Base-by-base conservation (phyloP, 2,888 invertebrate genomes). In the Ophraella communa region DNA sequence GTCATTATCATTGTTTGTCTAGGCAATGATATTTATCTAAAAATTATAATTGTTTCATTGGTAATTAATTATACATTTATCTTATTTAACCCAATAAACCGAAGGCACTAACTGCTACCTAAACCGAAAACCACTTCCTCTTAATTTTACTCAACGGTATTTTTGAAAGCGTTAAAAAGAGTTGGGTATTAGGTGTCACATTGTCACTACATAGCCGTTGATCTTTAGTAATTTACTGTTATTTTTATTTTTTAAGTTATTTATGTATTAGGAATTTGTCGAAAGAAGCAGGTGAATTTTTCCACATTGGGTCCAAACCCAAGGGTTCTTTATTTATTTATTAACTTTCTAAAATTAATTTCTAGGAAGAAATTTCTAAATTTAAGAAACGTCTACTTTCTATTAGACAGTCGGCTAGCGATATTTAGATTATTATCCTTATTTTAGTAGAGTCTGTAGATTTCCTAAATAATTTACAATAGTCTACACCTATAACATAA, bases 241-340 rank as follows among this genome's bases (percentile, higher is more conserved):
- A 44, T 42, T 55, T 54, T 35, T 24, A 24, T 23, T 55, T 53
- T 35, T 35, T 33, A 10, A 11, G 4, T 53, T 21, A 53, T 53
- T 53, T 55, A 44, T 24, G 27, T 5, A n/a, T 27, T 10, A 18
- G 10, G 18, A 44, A 27, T 27, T 51, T 51, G 27, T 51, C 27
- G 27, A 44, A 55, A 44, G 14, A 24, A 44, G 53, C 55, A 55
- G 55, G 55, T 55, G 55, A 55, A 44, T 27, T 24, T 55, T 7
- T 24, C 17, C 42, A 27, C 24, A 14, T 10, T 42, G 18, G 23
- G n/a, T 44, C 17, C 2, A 14, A 17, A 21, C 23, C 2, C 3
- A 10, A 44, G 44, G 44, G 55, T 55, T 42, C 17, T 44, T 55
- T 3, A 2, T n/a, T n/a, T 18, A 55, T 55, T 27, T 42, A 55